Conservation (phyloP, 35 echinoderm and acorn worm genomes). For the Strongylocentrotus purpuratus region DNA sequence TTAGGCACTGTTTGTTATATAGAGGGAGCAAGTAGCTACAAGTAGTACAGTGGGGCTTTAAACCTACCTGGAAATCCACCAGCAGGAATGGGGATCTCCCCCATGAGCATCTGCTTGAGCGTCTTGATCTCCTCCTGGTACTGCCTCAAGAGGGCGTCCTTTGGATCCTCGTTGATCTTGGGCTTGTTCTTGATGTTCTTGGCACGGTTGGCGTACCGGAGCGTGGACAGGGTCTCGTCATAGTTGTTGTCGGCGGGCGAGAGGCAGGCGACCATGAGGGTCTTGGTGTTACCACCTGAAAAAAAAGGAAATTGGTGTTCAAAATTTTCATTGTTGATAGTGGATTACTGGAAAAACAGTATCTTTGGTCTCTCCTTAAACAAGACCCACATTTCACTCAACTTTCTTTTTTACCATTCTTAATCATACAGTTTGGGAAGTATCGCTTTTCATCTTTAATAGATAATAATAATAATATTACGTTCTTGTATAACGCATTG, state of each 20-base stretch:
- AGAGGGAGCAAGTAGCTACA: too few species aligned
- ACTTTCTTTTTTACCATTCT: too few species aligned
- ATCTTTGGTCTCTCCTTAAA: too few species aligned
- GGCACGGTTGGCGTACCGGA: slow-evolving; percentile 96
- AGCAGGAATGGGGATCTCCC: slow-evolving; percentile 86
- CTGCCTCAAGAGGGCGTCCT: slow-evolving; percentile 93
- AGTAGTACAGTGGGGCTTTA: too few species aligned
- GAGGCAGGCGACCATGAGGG: slow-evolving; percentile 92
- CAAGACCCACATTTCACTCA: too few species aligned
- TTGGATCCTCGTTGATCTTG: slow-evolving; percentile 99
- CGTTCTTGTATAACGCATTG: too few species aligned
- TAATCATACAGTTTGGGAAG: too few species aligned
- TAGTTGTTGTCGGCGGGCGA: slow-evolving; percentile 95
- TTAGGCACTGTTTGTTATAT: too few species aligned
- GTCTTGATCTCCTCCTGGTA: slow-evolving; percentile 93
- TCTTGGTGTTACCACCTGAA: slow-evolving; percentile 77
- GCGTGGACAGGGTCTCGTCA: slow-evolving; percentile 89
- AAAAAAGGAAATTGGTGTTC: neutral
- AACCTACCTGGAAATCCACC: slow-evolving; percentile 58
- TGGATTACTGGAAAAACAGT: too few species aligned
- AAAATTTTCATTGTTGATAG: too few species aligned
- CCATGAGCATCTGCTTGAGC: slow-evolving; percentile 89
- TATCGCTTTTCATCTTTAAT: too few species aligned
- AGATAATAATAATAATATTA: too few species aligned
- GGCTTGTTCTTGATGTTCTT: slow-evolving; percentile 99